Evolutionary conservation across 2,888 invertebrate genomes (phyloP).

Genomic region (Megastigmus dorsalis): DNA sequence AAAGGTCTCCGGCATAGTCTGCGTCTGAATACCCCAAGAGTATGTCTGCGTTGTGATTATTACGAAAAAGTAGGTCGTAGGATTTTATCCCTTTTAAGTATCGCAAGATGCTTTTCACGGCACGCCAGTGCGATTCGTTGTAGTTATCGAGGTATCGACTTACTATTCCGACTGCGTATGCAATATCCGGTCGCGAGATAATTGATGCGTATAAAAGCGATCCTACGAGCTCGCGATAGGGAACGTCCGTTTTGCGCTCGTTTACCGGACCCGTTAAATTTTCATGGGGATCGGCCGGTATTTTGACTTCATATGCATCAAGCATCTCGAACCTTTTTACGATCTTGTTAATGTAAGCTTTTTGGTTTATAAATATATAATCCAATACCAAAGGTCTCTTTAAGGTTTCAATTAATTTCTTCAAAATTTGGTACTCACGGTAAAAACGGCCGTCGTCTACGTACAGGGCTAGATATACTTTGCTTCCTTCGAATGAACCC

Average conservation of each 20-base stretch:
- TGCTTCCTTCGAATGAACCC: neutral
- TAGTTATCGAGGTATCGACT: neutral
- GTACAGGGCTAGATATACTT: neutral
- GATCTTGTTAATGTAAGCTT: neutral
- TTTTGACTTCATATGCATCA: conserved; percentile 9
- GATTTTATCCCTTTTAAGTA: too few species aligned
- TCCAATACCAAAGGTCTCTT: neutral
- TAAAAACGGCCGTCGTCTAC: conserved; percentile 1
- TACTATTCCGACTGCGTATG: too few species aligned
- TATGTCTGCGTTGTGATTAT: neutral
- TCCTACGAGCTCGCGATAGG: neutral
- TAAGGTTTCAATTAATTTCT: too few species aligned
- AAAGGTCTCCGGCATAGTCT: conserved; percentile 55
- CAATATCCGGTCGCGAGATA: conserved; percentile 17
- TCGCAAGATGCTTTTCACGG: conserved; percentile 6
- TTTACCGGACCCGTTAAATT: neutral
- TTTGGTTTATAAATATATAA: neutral
- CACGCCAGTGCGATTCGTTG: conserved; percentile 3
- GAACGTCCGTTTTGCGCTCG: neutral
- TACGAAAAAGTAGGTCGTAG: too few species aligned
- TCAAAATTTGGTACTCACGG: neutral
- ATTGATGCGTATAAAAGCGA: conserved; percentile 11
- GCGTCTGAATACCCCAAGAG: conserved; percentile 53
- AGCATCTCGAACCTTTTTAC: neutral
- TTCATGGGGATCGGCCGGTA: conserved; percentile 11